Base-by-base conservation (phyloP, 2,888 invertebrate genomes). In the Tolmerus cingulatus region DNA sequence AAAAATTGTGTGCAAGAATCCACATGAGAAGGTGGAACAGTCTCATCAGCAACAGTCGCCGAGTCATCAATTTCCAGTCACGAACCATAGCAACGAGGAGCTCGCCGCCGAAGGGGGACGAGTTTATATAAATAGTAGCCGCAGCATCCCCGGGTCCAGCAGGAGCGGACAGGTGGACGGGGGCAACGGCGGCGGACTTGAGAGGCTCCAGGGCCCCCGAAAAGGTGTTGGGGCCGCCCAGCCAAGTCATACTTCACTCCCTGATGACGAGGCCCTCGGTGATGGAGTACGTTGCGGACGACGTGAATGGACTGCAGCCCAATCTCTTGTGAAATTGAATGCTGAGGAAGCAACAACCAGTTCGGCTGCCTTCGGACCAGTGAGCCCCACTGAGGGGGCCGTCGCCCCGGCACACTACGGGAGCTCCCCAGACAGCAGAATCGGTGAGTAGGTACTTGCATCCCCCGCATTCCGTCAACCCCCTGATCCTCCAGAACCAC, bases 321-420 rank as follows among this genome's bases (percentile, higher is more conserved):
- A 92, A 88, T 92, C 92, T 82, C 89, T 92, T 87, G 92, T 92
- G 87, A 91, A 92, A 90, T 91, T 92, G 91, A 92, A 91, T 90
- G 90, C 91, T 87, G 92, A 92, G 89, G 89, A 89, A 77, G 88
- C 89, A 78, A 88, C 87, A 57, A 74, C 87, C 9, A 86, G 74
- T 12, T 79, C 87, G 74, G 66, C 87, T 23, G 85, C 77, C 27
- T 74, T 86, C 12, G 89, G 89, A 78, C 89, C 89, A 57, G 87
- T 88, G 5, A 89, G 89, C 82, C 89, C 89, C 16, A 89, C 89
- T 7, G 89, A 90, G 86, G 89, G 88, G 5, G 87, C 86, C 55
- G 86, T 89, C 79, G 89, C 89, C 46, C 89, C 89, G 77, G 87
- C 88, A 27, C 89, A 89, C 86, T 89, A 89, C 86, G 88, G 86